Evolutionary conservation across 1,140 invertebrate genomes (phyloP).

Genomic region (Caenorhabditis remanei): DNA sequence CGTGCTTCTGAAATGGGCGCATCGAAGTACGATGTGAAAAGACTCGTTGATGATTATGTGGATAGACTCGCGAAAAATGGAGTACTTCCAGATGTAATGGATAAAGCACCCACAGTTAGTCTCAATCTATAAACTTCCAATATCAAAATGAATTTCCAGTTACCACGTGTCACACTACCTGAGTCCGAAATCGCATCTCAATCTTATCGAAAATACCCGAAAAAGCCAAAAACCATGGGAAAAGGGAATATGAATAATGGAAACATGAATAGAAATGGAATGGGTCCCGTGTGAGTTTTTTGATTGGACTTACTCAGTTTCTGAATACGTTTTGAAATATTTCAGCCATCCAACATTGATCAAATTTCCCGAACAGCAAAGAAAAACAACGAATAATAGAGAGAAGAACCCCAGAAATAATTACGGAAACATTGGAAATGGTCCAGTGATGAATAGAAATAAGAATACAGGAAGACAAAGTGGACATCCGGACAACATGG

Average conservation of each 20-base stretch:
- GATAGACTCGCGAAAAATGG: constrained; percentile 24
- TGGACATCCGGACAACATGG: constrained; percentile 19
- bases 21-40: constrained; percentile 42
- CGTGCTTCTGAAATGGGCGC: constrained; percentile 48
- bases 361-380: not conserved
- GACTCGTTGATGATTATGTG: constrained; percentile 47
- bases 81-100: constrained; percentile 40
- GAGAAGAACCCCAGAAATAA: not conserved
- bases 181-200: constrained; percentile 32
- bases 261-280: not conserved
- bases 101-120: constrained; percentile 4
- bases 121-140: not conserved
- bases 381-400: not conserved
- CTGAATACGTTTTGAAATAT: not conserved
- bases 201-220: constrained; percentile 45
- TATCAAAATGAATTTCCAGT: constrained; percentile 7
- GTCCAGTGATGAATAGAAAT: not conserved
- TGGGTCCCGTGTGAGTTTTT: constrained; percentile 18
- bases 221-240: not conserved
- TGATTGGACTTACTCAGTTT: not conserved
- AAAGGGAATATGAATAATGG: not conserved
- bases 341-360: constrained; percentile 50
- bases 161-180: constrained; percentile 37
- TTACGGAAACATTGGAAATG: constrained; percentile 29
- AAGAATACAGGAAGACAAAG: constrained; percentile 25